These are phyloP conservation scores for Lobophora halterata DNA, from an alignment of 2,888 invertebrate species.

Conservation along the genomic window DNA sequence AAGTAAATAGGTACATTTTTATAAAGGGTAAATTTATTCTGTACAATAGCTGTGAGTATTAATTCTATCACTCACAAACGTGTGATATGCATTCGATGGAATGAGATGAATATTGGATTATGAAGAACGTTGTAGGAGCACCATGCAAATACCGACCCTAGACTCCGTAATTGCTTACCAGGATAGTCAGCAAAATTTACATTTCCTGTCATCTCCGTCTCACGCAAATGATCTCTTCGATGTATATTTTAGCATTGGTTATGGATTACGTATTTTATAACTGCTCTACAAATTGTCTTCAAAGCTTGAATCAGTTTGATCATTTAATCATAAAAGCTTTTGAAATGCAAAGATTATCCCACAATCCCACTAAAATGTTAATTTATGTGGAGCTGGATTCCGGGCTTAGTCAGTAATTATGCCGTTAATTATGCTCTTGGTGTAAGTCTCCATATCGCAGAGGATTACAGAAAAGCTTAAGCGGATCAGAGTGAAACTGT, in stretches of 20 bases:
- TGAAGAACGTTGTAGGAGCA: slow-evolving; percentile 42
- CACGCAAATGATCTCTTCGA: slow-evolving; percentile 19
- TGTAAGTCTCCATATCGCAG: slow-evolving; percentile 27
- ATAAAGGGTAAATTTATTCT: too few relatives aligned
- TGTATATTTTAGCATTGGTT: slow-evolving; percentile 22
- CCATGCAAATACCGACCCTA: slow-evolving; percentile 38
- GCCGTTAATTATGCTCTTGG: slow-evolving; percentile 37
- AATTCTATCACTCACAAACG: too few relatives aligned
- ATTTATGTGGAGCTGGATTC: slow-evolving; percentile 17
- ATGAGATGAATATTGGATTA: slow-evolving; percentile 52
- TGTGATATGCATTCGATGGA: too few relatives aligned
- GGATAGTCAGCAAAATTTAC: slow-evolving; percentile 54
- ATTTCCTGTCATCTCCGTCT: slow-evolving; percentile 35
- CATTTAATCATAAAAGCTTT: slow-evolving; percentile 7
- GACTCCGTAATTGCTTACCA: slow-evolving; percentile 54
- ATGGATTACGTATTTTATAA: slow-evolving; percentile 16
- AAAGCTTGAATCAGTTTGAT: slow-evolving; percentile 7
- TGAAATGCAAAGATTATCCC: slow-evolving; percentile 11
- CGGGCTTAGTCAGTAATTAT: slow-evolving; percentile 25
- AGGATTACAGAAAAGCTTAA: slow-evolving; percentile 37
- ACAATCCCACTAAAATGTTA: slow-evolving; percentile 9
- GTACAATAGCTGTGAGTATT: too few relatives aligned
- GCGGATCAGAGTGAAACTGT: slow-evolving; percentile 34
- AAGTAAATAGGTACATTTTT: too few relatives aligned
- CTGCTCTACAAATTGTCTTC: slow-evolving; percentile 2